Base-by-base conservation (phyloP, 2,113 vertebrate species). In the Centropus unirufus region DNA sequence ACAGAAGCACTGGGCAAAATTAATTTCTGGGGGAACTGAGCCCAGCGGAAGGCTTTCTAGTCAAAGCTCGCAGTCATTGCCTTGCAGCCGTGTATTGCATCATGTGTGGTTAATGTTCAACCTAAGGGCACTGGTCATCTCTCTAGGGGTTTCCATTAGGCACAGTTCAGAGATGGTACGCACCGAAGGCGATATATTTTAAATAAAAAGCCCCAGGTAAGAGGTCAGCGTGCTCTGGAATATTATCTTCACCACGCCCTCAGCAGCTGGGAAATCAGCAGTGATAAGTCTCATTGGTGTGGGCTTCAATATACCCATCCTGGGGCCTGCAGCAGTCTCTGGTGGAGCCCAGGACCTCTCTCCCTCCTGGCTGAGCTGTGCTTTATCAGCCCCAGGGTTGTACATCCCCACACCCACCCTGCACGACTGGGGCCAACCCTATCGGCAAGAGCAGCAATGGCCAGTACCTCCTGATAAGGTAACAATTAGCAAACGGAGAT, bases 401-500 rank as follows among this genome's bases (percentile, higher is more conserved):
- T 13, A 78, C 39, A 51, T 52, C 62, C 42, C 85, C 83, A 90
- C 72, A 64, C 83, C 89, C 61, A 0, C 47, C 54, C 74, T 8
- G 1, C 73, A 36, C 12, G 1, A 63, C 72, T 1, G 0, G 21
- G 59, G 47, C 64, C 8, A 2, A 55, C 42, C 61, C 26, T 96
- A 93, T 93, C 92, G 1, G 57, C 62, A 32, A 34, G 67, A 5
- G 47, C 95, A 95, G 95, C 29, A 6, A 9, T 22, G 47, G n/a
- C 30, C 52, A 84, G 57, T 46, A 5, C 26, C 19, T 4, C 6
- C 52, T 4, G 66, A 87, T 90, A 92, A 90, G 39, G 74, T 51
- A 70, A 55, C 91, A 92, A 92, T 95, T 93, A 85, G 69, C 85
- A 85, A 82, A 58, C 81, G 59, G 49, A 87, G 78, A 91, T 69